Evolutionary conservation across 2,113 vertebrate genomes (phyloP), one percentile per base, ranked within the genome.

Genomic region (Meles meles): DNA sequence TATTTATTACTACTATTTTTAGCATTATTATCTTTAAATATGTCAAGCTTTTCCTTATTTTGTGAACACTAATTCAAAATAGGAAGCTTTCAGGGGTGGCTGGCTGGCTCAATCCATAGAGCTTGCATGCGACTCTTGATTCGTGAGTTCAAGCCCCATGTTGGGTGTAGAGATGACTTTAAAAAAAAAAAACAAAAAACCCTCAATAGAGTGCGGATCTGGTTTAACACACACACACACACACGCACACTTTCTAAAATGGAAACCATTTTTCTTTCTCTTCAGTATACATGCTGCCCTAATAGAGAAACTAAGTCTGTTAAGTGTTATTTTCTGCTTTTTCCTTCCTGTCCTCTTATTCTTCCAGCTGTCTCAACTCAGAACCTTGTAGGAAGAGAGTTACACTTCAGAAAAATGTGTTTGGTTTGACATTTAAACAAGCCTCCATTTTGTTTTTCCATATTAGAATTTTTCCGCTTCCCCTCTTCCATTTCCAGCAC

Each of bases 391-490:
- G 92, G 81, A 94, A 98, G 89, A 89, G 57, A 85, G 57, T 96
- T 97, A 95, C 67, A 97, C 49, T 91, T 96, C 11, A 96, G 59
- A 82, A 95, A 47, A 96, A 91, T 93, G 80, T 96, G 88, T 97
- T 92, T 97, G 84, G 95, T 97, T 72, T 96, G 91, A 96, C 93
- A 93, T 97, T 97, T 97, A 97, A 97, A 91, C 85, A 97, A 67
- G 52, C 52, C 34, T 92, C 76, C 89, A 77, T 92, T 87, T 96
- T 93, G 39, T 96, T 92, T 92, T 92, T 96, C 81, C 93, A 55
- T 85, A 57, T 93, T 93, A 95, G 77, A 95, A 67, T 81, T 93
- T 74, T 93, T 88, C 71, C 42, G 67, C 87, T 86, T 96, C 44
- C 71, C 63, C 20, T 93, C n/a, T 29, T n/a, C 23, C 80, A 47